These are phyloP conservation scores for Cydia splendana DNA, from an alignment of 1,140 invertebrate genomes.

Conservation along the genomic window DNA sequence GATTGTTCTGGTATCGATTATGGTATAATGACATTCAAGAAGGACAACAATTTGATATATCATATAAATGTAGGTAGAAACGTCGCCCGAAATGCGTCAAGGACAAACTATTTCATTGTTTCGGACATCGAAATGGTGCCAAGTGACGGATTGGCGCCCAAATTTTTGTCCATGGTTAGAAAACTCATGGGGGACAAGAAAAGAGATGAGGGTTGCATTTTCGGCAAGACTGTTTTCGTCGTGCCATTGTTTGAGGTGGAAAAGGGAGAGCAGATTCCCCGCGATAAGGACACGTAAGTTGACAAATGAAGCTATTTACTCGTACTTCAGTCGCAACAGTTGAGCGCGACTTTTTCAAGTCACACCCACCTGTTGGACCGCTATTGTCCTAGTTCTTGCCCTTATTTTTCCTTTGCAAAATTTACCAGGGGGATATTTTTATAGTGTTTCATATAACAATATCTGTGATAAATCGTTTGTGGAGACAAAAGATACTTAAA, in stretches of 20 bases:
- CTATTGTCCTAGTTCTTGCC: constrained; percentile 21
- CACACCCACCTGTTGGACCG: constrained; percentile 6
- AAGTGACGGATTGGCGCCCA: constrained; percentile 82
- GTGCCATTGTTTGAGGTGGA: constrained; percentile 89
- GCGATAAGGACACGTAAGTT: constrained; percentile 80
- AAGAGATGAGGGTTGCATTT: constrained; percentile 64
- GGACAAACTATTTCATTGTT: constrained; percentile 85
- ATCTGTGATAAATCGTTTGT: not conserved
- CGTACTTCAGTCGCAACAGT: not conserved
- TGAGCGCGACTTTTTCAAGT: not conserved
- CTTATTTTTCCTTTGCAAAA: constrained; percentile 23
- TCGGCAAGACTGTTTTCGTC: constrained; percentile 83
- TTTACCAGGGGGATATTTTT: constrained; percentile 7
- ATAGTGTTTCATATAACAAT: not conserved
- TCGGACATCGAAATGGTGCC: constrained; percentile 89
- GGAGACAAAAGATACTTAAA: too few relatives aligned
- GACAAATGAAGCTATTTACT: constrained; percentile 51
- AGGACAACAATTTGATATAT: constrained; percentile 81
- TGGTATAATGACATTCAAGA: constrained; percentile 77
- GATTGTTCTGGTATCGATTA: constrained; percentile 69
- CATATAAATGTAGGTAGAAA: constrained; percentile 89
- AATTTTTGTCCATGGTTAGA: constrained; percentile 82
- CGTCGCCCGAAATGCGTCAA: constrained; percentile 82
- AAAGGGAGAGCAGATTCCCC: constrained; percentile 81
- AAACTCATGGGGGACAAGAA: constrained; percentile 73